Base-by-base conservation (phyloP, 2,113 vertebrate genomes). In the Pitta sordida region DNA sequence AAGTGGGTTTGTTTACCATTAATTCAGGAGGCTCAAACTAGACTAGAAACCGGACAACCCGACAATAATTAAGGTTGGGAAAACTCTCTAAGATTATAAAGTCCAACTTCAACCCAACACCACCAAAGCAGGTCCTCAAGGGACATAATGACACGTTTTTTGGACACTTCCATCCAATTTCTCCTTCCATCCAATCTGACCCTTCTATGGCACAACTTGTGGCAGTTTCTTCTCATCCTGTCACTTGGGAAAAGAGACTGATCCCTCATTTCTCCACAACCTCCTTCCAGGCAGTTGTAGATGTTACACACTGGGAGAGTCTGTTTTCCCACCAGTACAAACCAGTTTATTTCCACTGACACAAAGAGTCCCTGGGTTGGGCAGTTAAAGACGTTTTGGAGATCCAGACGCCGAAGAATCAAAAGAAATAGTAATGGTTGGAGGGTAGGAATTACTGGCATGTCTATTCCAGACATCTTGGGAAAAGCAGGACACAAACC, bases 81-180 rank as follows among this genome's bases (percentile, higher is more conserved):
- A 82, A 74, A 13, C 5, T 3, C 7, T n/a, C 22, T 4, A 2
- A 30, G 22, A 17, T 39, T 13, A 23, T 1, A 1, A 22, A 51
- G 22, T 8, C 27, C 52, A 29, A 0, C 16, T 3, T 6, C 26
- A 56, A 4, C 9, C 8, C 59, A 43, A 36, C 51, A 32, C 1
- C 76, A 36, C 32, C 10, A 59, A 51, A 39, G 37, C 29, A 2
- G 8, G 9, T n/a, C 36, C 58, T 58, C 59, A 16, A 20, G 19
- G 9, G 68, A 6, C 52, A n/a, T 1, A 9, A 17, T 2, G 18
- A n/a, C 36, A 13, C 0, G 2, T 27, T 37, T 14, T n/a, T 3
- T 37, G 37, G 74, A 6, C 44, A 4, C 2, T n/a, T 16, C 21
- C 76, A 32, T 32, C n/a, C n/a, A 18, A 16, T 18, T 17, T 36